Conservation (phyloP, 2,888 invertebrate species). For the Leucophenga maculata region DNA sequence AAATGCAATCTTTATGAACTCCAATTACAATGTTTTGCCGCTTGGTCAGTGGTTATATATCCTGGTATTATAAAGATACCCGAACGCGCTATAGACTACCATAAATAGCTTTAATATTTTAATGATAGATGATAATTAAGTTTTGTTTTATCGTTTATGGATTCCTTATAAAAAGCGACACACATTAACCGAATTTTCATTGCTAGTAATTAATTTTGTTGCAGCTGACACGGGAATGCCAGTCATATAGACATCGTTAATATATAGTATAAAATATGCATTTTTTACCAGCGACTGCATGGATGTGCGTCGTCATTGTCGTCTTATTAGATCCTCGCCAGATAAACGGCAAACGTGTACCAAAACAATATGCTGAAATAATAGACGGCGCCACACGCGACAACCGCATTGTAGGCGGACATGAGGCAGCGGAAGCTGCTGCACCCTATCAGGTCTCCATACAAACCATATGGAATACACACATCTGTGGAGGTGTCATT, state of each 20-base stretch:
- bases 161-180: constrained; percentile 50
- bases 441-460: constrained; percentile 68
- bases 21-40: constrained; percentile 47
- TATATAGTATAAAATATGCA: neutral
- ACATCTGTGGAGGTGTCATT: constrained; percentile 66
- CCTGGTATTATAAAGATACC: constrained; percentile 52
- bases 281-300: neutral
- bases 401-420: constrained; percentile 60
- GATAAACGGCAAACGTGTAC: constrained; percentile 49
- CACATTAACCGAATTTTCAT: constrained; percentile 42
- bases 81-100: too few relatives aligned
- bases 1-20: constrained; percentile 29
- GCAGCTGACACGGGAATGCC: neutral
- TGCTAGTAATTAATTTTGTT: constrained; percentile 50
- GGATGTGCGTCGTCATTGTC: constrained; percentile 2
- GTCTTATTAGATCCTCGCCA: constrained; percentile 3
- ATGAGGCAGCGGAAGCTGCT: constrained; percentile 50
- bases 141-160: constrained; percentile 33
- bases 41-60: constrained; percentile 43
- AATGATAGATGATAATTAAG: constrained; percentile 34
- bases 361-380: constrained; percentile 17
- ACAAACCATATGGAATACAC: constrained; percentile 50
- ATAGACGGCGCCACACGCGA: neutral
- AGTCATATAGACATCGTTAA: neutral
- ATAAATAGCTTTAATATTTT: constrained; percentile 25